Base-by-base conservation (phyloP, 2,888 invertebrate species). In the Amaurobius ferox region DNA sequence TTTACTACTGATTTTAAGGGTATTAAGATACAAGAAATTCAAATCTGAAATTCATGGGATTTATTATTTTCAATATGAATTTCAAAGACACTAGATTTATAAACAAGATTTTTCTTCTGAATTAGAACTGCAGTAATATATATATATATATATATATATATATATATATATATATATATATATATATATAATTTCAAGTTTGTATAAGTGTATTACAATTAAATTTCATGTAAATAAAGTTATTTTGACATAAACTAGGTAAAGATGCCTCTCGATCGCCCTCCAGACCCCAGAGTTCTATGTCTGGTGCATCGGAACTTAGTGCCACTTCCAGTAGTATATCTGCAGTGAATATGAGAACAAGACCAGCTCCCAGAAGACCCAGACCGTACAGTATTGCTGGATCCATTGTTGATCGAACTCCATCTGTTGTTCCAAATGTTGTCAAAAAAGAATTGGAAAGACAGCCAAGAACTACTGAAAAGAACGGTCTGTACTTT, bases 271-370 rank as follows among this genome's bases (percentile, higher is more conserved):
- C 86, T 39, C 74, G 79, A 93, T 94, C 93, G 19, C 89, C 90
- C 88, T 96, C 96, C 89, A 94, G 97, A 91, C 97, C 97, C 88
- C 95, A 95, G 91, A 96, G 96, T 93, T 96, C 97, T 90, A 94
- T 97, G 93, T 96, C 95, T 91, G 94, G 94, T 91, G 93, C 93
- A 90, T 89, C 89, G 2, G 87, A 89, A 35, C 94, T 97, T 93
- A 96, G 95, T 91, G 94, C 94, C 90, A 93, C 93, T 90, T 89
- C 89, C 11, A 87, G 89, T 35, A 85, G 88, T 62, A 74, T 73
- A 5, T 88, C 89, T 88, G 92, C 89, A 39, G 89, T 93, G 62
- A 93, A 89, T 92, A 93, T 81, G 91, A 92, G 81, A 92, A 92
- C 88, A 7, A 85, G 89, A 48, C 87, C 88, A 32, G 87, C 89